Base-by-base conservation (phyloP, 2,888 invertebrate species). In the Phania funesta region DNA sequence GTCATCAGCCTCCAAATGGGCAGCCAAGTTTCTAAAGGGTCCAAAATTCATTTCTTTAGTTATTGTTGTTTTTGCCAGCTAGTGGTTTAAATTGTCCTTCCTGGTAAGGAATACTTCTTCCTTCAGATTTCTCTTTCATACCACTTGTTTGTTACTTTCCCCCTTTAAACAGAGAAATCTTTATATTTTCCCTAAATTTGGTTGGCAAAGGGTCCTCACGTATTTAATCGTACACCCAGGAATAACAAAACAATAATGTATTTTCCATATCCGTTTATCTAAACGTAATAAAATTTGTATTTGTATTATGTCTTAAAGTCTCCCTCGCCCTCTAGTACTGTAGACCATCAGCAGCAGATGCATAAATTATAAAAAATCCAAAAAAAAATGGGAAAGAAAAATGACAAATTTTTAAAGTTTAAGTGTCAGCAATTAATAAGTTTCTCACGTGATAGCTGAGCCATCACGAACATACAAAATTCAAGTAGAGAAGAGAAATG, bases 341-440 rank as follows among this genome's bases (percentile, higher is more conserved):
- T 24, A 38, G 5, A 65, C 8, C n/a, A 48, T 1, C 29, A 64
- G 9, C 4, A 46, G 56, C 74, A 65, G 65, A 46, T 65, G 64
- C 46, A 65, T 38, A 48, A 65, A 75, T 74, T 64, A 13, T 32
- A 41, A 52, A 22, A 52, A 52, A 13, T n/a, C 2, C 16, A 20
- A 5, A 18, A 26, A 4, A 41, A 22, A 62, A 16, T 44, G 6
- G 11, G 5, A 26, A 20, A 22, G 44, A 0, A 20, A 26, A 32
- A 32, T 52, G 71, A 62, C 62, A 81, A 77, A 77, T 67, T 44
- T 26, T 54, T 38, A 9, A 62, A 73, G 76, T 62, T 73, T 41
- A 81, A 68, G 77, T 77, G 73, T 56, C 77, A 77, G 54, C 73
- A 73, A 81, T 77, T 77, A 77, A 74, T 73, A 81, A 81, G 73